phyloP scores from a whole-genome alignment of 2,113 vertebrate genomes.

The Megaleporinus macrocephalus region DNA sequence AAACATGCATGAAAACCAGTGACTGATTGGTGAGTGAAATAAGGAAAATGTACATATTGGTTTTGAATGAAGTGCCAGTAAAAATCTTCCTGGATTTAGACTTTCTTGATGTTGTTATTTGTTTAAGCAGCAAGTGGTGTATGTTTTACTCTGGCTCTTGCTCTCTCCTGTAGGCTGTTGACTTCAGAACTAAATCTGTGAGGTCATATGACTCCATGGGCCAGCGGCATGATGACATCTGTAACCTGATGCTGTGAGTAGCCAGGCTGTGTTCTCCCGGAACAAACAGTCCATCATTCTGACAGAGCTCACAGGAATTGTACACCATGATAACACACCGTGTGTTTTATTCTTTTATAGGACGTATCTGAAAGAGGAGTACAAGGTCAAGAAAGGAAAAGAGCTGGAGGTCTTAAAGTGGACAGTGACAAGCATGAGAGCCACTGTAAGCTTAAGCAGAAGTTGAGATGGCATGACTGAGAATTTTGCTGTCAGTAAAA shows the following conservation, averaged over 20 bases:
- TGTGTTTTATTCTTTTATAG: conserved; percentile 63
- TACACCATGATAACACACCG: background rate
- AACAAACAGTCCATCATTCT: background rate
- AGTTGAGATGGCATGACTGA: background rate
- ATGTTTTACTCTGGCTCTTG: background rate
- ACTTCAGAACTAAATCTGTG: conserved; percentile 82
- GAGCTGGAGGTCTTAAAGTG: conserved; percentile 85
- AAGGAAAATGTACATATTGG: background rate
- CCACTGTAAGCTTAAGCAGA: conserved; percentile 73
- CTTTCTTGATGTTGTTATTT: background rate
- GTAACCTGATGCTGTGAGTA: conserved; percentile 87
- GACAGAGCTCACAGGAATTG: background rate
- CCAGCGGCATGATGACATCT: conserved; percentile 84
- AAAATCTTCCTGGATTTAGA: background rate
- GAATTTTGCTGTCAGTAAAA: too few species aligned
- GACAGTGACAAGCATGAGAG: conserved; percentile 81
- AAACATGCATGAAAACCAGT: background rate
- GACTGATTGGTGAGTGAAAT: background rate
- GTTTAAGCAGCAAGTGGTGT: background rate
- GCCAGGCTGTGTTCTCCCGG: background rate
- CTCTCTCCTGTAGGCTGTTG: conserved; percentile 80
- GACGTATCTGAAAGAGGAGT: conserved; percentile 89
- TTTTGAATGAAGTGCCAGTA: background rate
- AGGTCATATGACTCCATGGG: conserved; percentile 89
- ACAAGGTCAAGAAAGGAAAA: conserved; percentile 82